These are phyloP conservation scores for Vidua macroura DNA, from an alignment of 2,113 vertebrate genomes.

Conservation along the genomic window DNA sequence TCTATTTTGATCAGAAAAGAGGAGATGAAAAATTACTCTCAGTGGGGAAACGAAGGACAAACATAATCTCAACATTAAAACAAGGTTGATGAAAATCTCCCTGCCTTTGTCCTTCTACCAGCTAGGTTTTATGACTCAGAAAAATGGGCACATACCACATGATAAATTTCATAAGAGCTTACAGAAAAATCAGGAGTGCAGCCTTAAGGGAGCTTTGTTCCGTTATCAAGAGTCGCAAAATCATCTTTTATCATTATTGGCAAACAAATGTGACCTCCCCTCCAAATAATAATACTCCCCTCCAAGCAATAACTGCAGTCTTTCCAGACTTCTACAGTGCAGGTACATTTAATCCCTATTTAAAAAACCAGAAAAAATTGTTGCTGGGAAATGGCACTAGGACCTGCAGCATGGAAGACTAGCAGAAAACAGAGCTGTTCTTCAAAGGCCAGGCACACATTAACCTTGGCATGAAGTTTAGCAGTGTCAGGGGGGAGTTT, in stretches of 20 bases:
- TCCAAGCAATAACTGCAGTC: neutral
- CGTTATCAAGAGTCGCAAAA: neutral
- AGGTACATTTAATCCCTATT: neutral
- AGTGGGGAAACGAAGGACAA: constrained; percentile 22
- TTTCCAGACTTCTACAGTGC: neutral
- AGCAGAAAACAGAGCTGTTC: neutral
- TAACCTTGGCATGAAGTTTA: neutral
- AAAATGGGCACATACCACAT: neutral
- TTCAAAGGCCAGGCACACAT: neutral
- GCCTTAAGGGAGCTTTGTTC: neutral
- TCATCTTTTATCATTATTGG: neutral
- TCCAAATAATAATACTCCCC: neutral
- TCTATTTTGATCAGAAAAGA: constrained; percentile 17
- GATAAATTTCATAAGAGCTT: neutral
- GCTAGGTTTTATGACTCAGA: neutral
- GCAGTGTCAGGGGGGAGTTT: neutral
- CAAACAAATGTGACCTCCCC: neutral
- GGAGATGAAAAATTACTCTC: constrained; percentile 39
- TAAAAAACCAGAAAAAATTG: neutral
- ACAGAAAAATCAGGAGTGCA: neutral
- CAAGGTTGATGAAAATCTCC: constrained; percentile 14
- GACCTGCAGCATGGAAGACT: neutral
- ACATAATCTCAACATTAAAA: constrained; percentile 19
- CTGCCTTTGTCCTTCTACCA: neutral
- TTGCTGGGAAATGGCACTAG: neutral